phyloP scores from a whole-genome alignment of 1,140 invertebrate species.

The Yoshiicerus persimilis region DNA sequence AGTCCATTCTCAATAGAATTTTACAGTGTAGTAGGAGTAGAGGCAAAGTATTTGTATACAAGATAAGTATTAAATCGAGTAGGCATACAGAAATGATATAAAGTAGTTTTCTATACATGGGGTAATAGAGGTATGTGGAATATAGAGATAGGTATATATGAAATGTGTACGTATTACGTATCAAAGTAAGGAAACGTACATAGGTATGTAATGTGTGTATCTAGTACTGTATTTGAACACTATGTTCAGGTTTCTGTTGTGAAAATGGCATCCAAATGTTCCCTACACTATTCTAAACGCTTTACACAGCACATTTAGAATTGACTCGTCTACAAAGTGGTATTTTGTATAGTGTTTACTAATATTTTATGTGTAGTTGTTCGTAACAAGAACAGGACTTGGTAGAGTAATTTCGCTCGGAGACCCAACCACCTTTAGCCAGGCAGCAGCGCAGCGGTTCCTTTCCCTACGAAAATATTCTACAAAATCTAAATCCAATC shows the following conservation, averaged over 20 bases:
- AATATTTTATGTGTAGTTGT: neutral
- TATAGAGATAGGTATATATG: too few species aligned
- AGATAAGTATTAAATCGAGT: too few species aligned
- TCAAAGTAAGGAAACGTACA: too few species aligned
- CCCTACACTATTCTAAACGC: neutral
- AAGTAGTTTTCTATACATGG: too few species aligned
- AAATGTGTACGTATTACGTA: too few species aligned
- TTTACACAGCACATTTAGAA: neutral
- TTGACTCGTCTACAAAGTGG: neutral
- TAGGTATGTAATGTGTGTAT: too few species aligned
- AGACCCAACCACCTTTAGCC: neutral
- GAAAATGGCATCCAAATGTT: constrained; percentile 17
- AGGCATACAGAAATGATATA: too few species aligned
- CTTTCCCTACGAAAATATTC: constrained; percentile 1
- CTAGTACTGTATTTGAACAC: too few species aligned
- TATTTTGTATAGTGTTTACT: neutral
- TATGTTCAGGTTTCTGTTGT: neutral
- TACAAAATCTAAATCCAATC: constrained; percentile 11
- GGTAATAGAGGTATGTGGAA: too few species aligned
- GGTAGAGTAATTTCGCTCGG: neutral
- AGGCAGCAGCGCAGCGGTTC: neutral
- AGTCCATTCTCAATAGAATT: too few species aligned
- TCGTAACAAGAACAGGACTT: neutral
- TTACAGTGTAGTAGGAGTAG: too few species aligned
- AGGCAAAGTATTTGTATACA: too few species aligned